Conservation (phyloP, 2,888 invertebrate species). For the Panopea generosa region DNA sequence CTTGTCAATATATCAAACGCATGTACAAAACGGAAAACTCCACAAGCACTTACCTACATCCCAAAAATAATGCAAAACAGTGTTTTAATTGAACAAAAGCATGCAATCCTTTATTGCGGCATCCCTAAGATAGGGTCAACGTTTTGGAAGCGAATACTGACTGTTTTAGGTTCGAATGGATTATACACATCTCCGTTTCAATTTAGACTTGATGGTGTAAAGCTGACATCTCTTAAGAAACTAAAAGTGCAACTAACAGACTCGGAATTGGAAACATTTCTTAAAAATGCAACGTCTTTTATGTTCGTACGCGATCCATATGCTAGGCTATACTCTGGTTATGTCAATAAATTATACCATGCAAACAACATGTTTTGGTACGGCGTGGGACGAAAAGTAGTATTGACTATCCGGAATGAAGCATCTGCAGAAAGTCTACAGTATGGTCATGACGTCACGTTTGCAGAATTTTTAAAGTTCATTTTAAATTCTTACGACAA, state of each 20-base stretch:
- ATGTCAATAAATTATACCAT: constrained; percentile 28
- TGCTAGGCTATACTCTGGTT: constrained; percentile 29
- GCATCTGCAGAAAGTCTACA: neutral
- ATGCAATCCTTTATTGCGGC: constrained; percentile 41
- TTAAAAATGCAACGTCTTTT: constrained; percentile 11
- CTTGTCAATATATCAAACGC: neutral
- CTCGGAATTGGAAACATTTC: neutral
- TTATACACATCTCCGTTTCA: constrained; percentile 39
- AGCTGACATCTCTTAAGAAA: neutral
- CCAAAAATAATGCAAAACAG: constrained; percentile 11
- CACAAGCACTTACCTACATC: constrained; percentile 11
- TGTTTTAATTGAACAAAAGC: constrained; percentile 19
- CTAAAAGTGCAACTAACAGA: constrained; percentile 1
- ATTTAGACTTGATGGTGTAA: neutral
- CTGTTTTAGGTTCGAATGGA: constrained; percentile 13
- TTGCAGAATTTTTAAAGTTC: neutral
- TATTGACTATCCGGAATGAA: neutral
- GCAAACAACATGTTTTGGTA: constrained; percentile 15
- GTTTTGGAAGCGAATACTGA: constrained; percentile 52
- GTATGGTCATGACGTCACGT: neutral
- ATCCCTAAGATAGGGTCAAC: constrained; percentile 54
- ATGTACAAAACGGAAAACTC: constrained; percentile 2
- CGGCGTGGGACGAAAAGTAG: neutral
- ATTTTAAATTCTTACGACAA: too few relatives aligned
- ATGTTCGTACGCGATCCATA: constrained; percentile 41